Percentiles rank a stretch among this genome's conserved stretches.
Evolutionary conservation across 23 tunicate species (phyloP).

Genomic region (Aplidium turbinatum): DNA sequence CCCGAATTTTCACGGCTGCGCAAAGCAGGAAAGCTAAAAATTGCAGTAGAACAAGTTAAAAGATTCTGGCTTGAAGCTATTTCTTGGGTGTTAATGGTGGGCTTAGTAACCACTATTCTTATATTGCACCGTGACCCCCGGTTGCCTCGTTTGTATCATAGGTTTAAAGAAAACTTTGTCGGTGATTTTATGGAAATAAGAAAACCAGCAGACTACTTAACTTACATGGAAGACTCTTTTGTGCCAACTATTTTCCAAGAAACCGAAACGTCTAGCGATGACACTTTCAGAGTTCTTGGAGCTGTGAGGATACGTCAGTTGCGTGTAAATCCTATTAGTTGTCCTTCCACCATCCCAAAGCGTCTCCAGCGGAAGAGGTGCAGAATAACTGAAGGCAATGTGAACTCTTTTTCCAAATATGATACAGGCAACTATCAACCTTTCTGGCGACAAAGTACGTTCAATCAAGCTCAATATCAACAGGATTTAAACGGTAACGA

Average conservation of each 20-base stretch:
- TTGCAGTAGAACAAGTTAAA: slow-evolving; percentile 69
- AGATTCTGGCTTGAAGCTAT: slow-evolving; percentile 66
- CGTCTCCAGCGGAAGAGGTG: background rate
- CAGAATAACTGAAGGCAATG: background rate
- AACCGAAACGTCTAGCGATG: background rate
- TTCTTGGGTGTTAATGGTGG: slow-evolving; percentile 41
- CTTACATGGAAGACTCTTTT: slow-evolving; percentile 42
- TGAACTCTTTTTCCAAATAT: slow-evolving; percentile 15
- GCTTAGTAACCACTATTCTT: slow-evolving; percentile 36
- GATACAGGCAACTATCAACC: slow-evolving; percentile 41
- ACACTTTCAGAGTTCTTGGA: slow-evolving; percentile 40
- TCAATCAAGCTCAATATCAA: background rate
- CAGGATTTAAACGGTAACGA: background rate
- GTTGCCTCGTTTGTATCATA: slow-evolving; percentile 23
- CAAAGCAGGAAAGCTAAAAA: slow-evolving; percentile 55
- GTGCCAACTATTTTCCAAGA: slow-evolving; percentile 38
- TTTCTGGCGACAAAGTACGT: slow-evolving; percentile 28
- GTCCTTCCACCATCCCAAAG: background rate
- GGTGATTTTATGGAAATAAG: slow-evolving; percentile 29
- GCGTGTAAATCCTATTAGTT: slow-evolving; percentile 25
- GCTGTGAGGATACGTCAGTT: slow-evolving; percentile 60
- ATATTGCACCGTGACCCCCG: slow-evolving; percentile 46
- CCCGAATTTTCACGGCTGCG: slow-evolving; percentile 35
- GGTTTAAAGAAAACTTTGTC: slow-evolving; percentile 17
- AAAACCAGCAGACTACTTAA: slow-evolving; percentile 20